phyloP scores from a whole-genome alignment of 2,797 vertebrate genomes.

The Lates japonicus region DNA sequence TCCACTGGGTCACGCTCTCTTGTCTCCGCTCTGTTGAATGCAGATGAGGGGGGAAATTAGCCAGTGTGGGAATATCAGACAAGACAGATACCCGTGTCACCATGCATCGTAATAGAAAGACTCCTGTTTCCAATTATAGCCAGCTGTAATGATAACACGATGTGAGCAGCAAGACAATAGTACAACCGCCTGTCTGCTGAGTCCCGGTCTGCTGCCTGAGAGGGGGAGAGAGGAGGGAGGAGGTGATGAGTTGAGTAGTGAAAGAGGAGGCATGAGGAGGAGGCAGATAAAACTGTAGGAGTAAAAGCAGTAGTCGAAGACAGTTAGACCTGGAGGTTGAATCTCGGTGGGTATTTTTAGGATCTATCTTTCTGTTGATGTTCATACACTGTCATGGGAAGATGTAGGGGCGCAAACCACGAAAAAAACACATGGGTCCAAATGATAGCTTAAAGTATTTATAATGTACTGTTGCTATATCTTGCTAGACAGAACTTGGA shows the following conservation, averaged over 20 bases:
- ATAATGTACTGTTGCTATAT: slow-evolving; percentile 51
- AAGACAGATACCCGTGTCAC: slow-evolving; percentile 90
- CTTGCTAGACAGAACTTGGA: slow-evolving; percentile 55
- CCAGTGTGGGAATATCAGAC: slow-evolving; percentile 87
- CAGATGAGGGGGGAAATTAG: slow-evolving; percentile 81
- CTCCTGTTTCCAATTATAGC: slow-evolving; percentile 90
- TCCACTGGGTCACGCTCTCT: slow-evolving; percentile 57
- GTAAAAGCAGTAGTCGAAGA: neutral
- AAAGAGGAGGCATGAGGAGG: slow-evolving; percentile 25
- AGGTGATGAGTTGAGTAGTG: slow-evolving; percentile 27
- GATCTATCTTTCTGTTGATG: slow-evolving; percentile 24
- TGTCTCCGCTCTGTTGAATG: slow-evolving; percentile 71
- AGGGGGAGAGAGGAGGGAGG: slow-evolving; percentile 19
- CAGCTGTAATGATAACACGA: slow-evolving; percentile 86
- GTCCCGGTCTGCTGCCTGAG: slow-evolving; percentile 58
- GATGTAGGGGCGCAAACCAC: slow-evolving; percentile 39
- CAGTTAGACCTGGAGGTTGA: too few species aligned
- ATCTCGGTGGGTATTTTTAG: slow-evolving; percentile 61
- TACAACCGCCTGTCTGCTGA: slow-evolving; percentile 53
- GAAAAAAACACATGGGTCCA: slow-evolving; percentile 57
- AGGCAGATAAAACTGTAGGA: slow-evolving; percentile 31
- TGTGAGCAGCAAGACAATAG: slow-evolving; percentile 80
- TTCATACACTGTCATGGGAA: slow-evolving; percentile 12
- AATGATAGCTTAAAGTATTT: slow-evolving; percentile 60
- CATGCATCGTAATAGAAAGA: slow-evolving; percentile 85